These are phyloP conservation scores for Columbina picui DNA, from an alignment of 2,113 vertebrate genomes.

Conservation along the genomic window DNA sequence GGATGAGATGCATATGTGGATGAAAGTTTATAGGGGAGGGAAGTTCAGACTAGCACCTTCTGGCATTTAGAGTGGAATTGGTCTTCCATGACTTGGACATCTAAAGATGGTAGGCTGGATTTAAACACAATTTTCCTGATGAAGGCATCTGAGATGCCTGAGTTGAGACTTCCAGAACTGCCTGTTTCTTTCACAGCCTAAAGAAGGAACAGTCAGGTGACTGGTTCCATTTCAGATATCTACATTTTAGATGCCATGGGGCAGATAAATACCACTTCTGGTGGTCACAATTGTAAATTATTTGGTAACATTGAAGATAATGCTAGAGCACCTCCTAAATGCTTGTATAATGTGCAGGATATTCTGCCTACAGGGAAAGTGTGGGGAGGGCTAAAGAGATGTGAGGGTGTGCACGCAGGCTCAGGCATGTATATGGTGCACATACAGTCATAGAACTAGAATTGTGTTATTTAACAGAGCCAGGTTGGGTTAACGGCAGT, in stretches of 20 bases:
- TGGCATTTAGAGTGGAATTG: neutral
- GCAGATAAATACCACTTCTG: neutral
- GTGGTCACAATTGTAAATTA: neutral
- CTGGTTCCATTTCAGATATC: neutral
- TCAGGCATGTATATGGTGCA: neutral
- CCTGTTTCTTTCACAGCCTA: neutral
- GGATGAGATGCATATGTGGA: neutral
- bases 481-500: neutral
- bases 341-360: neutral
- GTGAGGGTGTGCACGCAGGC: neutral
- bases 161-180: neutral
- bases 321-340: neutral
- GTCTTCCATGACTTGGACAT: neutral
- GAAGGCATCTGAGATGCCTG: neutral
- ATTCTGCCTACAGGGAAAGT: neutral
- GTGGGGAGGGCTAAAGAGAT: neutral
- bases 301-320: neutral
- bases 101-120: neutral
- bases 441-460: neutral
- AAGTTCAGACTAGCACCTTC: neutral
- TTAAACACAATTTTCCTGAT: neutral
- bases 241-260: neutral
- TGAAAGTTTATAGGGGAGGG: neutral
- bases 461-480: neutral
- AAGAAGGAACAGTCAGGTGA: neutral